A percentile compares a stretch with the other conserved stretches of the same genome.
These are phyloP conservation scores for Melanotaenia parkinsoni DNA, from an alignment of 2,797 vertebrate genomes.

Conservation along the genomic window DNA sequence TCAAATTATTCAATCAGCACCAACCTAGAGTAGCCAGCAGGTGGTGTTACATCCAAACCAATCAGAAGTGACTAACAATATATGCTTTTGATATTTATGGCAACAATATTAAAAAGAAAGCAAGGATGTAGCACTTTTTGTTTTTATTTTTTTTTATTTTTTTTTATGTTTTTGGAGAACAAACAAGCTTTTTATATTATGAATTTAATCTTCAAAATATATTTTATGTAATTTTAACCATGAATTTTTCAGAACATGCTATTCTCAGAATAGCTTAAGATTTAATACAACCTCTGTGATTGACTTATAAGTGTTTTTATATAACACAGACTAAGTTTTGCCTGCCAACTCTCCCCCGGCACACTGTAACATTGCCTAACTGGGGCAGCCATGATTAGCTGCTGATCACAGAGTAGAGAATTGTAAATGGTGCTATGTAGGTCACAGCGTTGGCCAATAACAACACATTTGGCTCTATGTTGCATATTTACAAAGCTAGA, in stretches of 20 bases:
- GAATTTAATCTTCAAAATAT: background rate
- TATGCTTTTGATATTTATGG: background rate
- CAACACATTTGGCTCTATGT: slow-evolving; percentile 51
- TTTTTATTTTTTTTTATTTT: too few species aligned
- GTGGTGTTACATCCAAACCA: slow-evolving; percentile 80
- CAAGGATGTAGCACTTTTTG: too few species aligned
- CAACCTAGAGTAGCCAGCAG: slow-evolving; percentile 87
- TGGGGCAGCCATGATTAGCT: slow-evolving; percentile 71
- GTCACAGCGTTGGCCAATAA: slow-evolving; percentile 70
- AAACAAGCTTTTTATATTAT: too few species aligned
- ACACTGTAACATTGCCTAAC: slow-evolving; percentile 35
- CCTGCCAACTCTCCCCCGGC: slow-evolving; percentile 16
- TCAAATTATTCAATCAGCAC: slow-evolving; percentile 33
- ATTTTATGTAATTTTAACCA: background rate
- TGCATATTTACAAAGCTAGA: slow-evolving; percentile 39
- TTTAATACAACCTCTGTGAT: background rate
- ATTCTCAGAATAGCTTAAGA: background rate
- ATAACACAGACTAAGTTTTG: slow-evolving; percentile 1
- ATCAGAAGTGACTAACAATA: background rate
- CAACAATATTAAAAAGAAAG: background rate
- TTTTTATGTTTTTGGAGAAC: too few species aligned
- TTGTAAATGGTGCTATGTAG: slow-evolving; percentile 75
- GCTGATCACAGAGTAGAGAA: slow-evolving; percentile 70
- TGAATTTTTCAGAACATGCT: background rate
- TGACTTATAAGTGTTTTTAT: background rate